phyloP scores from a whole-genome alignment of 2,888 invertebrate genomes.

The Cybosia mesomella region DNA sequence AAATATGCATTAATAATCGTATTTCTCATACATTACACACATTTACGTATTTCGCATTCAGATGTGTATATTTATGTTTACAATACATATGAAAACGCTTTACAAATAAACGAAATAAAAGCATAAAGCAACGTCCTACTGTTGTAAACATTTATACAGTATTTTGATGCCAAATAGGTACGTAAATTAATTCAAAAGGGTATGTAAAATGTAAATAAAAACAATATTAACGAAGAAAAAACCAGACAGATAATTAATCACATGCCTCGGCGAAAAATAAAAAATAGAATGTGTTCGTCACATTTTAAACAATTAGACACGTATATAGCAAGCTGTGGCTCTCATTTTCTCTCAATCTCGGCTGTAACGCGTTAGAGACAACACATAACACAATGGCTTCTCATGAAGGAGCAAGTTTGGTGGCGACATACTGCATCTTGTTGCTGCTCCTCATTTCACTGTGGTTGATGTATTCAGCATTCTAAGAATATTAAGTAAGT shows the following conservation, averaged over 20 bases:
- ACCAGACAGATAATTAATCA: constrained; percentile 74
- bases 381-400: constrained; percentile 69
- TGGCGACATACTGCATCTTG: constrained; percentile 90
- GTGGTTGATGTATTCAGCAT: constrained; percentile 89
- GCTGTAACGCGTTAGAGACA: constrained; percentile 61
- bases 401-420: constrained; percentile 88
- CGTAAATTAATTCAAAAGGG: constrained; percentile 42
- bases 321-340: constrained; percentile 65
- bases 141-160: constrained; percentile 9
- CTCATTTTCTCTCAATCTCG: constrained; percentile 68
- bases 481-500: constrained; percentile 72
- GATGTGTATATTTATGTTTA: neutral
- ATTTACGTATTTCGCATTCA: neutral
- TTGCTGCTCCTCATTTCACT: constrained; percentile 88
- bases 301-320: constrained; percentile 61
- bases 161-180: constrained; percentile 32
- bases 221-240: constrained; percentile 35
- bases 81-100: constrained; percentile 11
- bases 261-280: constrained; percentile 61
- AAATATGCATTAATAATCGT: constrained; percentile 27
- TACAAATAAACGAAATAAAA: constrained; percentile 13
- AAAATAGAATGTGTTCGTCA: constrained; percentile 70
- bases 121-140: constrained; percentile 22
- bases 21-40: constrained; percentile 7
- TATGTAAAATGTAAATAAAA: constrained; percentile 41